phyloP scores from a whole-genome alignment of 2,888 invertebrate genomes.

The Gnatocerus cornutus region DNA sequence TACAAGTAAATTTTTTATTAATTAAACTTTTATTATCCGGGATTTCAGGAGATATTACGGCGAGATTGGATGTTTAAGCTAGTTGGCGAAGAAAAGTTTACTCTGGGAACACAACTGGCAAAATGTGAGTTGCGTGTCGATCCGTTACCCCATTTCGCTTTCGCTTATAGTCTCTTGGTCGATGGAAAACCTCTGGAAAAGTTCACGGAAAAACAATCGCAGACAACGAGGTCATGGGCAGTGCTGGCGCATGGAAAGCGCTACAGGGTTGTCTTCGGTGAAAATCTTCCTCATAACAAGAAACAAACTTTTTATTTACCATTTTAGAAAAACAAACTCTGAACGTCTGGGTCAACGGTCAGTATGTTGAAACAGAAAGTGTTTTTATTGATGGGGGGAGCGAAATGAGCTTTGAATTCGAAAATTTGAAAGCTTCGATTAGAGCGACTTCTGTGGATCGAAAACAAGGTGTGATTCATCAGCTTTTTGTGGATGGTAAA shows the following conservation, averaged over 20 bases:
- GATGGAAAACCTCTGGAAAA: conserved; percentile 87
- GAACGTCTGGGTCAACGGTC: conserved; percentile 85
- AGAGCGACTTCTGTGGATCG: conserved; percentile 73
- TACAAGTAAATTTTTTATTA: conserved; percentile 53
- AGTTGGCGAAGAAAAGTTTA: conserved; percentile 88
- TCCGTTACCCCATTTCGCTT: conserved; percentile 82
- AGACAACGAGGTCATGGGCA: conserved; percentile 84
- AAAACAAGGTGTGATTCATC: conserved; percentile 67
- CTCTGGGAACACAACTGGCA: conserved; percentile 74
- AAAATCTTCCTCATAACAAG: conserved; percentile 49
- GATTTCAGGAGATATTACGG: conserved; percentile 79
- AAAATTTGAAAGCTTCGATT: conserved; percentile 69
- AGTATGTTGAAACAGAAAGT: conserved; percentile 81
- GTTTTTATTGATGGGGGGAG: conserved; percentile 90
- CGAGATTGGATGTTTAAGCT: conserved; percentile 95
- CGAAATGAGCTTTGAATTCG: conserved; percentile 84
- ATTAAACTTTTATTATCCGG: too few relatives aligned
- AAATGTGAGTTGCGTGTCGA: conserved; percentile 73
- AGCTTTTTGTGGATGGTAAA: conserved; percentile 64
- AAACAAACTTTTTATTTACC: too few relatives aligned
- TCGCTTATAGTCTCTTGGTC: conserved; percentile 86
- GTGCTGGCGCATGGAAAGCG: conserved; percentile 73
- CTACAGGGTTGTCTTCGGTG: conserved; percentile 84
- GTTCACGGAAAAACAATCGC: conserved; percentile 86
- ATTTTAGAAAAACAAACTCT: conserved; percentile 82